Percentiles rank a stretch among this genome's conserved stretches.
phyloP scores from a whole-genome alignment of 2,113 vertebrate genomes.

The Symphodus melops region DNA sequence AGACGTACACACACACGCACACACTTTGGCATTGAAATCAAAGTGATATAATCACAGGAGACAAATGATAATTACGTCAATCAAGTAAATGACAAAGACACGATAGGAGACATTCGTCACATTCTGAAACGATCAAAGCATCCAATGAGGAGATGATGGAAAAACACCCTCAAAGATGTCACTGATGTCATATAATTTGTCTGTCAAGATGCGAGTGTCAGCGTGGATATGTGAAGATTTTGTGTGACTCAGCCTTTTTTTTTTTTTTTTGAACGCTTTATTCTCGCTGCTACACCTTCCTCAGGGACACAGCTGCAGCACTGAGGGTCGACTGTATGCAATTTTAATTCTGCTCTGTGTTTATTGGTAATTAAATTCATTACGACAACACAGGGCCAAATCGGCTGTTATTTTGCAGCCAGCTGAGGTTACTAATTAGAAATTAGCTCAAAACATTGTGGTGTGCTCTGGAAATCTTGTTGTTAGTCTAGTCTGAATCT shows the following conservation, averaged over 20 bases:
- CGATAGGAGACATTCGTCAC: not conserved
- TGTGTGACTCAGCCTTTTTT: conserved; percentile 23
- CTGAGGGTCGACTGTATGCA: conserved; percentile 35
- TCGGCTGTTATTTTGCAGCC: conserved; percentile 69
- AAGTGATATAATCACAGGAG: not conserved
- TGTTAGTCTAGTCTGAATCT: conserved; percentile 40
- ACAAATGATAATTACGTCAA: not conserved
- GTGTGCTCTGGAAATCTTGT: conserved; percentile 8
- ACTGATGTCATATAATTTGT: not conserved
- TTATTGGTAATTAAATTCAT: conserved; percentile 77
- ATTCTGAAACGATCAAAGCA: conserved; percentile 2
- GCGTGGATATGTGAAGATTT: not conserved
- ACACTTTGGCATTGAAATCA: not conserved
- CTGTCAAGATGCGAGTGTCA: not conserved
- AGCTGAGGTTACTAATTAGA: conserved; percentile 69
- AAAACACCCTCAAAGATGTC: not conserved
- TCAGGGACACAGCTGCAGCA: conserved; percentile 25
- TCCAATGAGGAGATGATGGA: not conserved
- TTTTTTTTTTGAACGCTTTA: conserved; percentile 15
- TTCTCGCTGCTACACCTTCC: conserved; percentile 24
- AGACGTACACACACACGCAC: not conserved
- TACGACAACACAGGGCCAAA: conserved; percentile 66
- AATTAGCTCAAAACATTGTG: conserved; percentile 68
- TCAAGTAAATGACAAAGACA: not conserved
- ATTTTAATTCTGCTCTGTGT: conserved; percentile 70